Base-by-base conservation (phyloP, 1,140 invertebrate genomes). In the Trichonephila inaurata region DNA sequence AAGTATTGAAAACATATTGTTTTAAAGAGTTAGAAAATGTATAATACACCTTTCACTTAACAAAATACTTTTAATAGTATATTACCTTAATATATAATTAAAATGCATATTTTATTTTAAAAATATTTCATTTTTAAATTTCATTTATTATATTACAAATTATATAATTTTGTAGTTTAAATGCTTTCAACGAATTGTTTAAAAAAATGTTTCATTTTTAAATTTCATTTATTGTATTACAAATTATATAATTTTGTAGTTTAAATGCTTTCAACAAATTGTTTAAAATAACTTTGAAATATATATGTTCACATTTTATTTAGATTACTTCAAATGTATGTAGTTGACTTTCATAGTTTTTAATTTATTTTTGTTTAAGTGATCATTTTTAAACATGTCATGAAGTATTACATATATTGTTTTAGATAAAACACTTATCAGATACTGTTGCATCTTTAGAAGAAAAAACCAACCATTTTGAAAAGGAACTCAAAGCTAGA, bases 401-500 rank as follows among this genome's bases (percentile, higher is more conserved):
- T 69, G 2, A 8, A 28, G 24, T 69, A 69, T 28, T 69, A 28
- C 10, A 69, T 3, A 14, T 69, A 24, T 69, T 77, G 18, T 51
- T 83, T 24, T 21, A 85, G 83, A 24, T 58, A 14, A 85, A 85
- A 60, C 51, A 28, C 2, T 60, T 85, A 61, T 85, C 83, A 60
- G 72, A 82, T 40, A 33, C 77, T 8, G 7, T 82, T 10, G 40
- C 60, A 61, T 61, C 72, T 62, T 40, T 91, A 18, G 19, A 91
- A 91, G 89, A 91, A 10, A 81, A 91, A 62, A 83, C 33, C 5
- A 40, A 10, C n/a, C 21, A 19, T n/a, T 16, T 91, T 18, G 72
- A 91, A 33, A 81, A 91, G 82, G 69, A 91, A 1, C 12, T 91
- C 2, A 82, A 91, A 62, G 8, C 33, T 5, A 82, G 72, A 91